phyloP scores from a whole-genome alignment of 2,888 invertebrate species.

The Disparrhopalites patrizii region DNA sequence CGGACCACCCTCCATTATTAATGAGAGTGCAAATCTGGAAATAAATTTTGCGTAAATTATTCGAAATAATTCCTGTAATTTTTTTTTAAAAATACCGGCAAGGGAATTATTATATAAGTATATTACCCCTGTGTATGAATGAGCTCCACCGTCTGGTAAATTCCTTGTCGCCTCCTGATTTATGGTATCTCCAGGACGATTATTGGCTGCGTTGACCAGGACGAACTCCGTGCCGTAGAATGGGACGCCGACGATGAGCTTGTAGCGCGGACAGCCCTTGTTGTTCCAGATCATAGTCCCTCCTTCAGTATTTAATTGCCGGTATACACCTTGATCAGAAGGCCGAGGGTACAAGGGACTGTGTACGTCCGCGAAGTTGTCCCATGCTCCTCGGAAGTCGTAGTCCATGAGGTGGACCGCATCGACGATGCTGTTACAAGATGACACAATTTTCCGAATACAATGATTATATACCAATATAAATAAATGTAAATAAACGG shows the following conservation, averaged over 20 bases:
- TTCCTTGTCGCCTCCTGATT: constrained; percentile 86
- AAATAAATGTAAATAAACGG: background rate
- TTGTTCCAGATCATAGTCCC: constrained; percentile 82
- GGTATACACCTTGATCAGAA: constrained; percentile 73
- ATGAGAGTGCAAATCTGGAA: constrained; percentile 55
- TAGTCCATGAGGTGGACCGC: constrained; percentile 25
- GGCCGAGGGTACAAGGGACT: constrained; percentile 79
- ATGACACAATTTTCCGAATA: background rate
- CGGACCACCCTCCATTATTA: constrained; percentile 65
- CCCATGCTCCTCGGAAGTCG: constrained; percentile 53
- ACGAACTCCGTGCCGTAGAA: constrained; percentile 85
- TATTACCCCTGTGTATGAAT: background rate
- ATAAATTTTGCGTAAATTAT: constrained; percentile 55
- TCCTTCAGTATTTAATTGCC: constrained; percentile 81
- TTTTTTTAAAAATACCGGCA: too few relatives aligned
- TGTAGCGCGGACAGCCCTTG: constrained; percentile 79
- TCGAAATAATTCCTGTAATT: background rate
- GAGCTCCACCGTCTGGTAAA: constrained; percentile 66
- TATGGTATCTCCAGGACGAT: constrained; percentile 77
- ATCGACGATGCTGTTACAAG: constrained; percentile 13
- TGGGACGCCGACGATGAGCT: constrained; percentile 79
- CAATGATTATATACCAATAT: background rate
- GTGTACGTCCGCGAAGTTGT: constrained; percentile 85
- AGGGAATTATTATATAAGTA: background rate
- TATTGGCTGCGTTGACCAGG: constrained; percentile 71